Base-by-base conservation (phyloP, 2,888 invertebrate genomes). In the Mystacides longicornis region DNA sequence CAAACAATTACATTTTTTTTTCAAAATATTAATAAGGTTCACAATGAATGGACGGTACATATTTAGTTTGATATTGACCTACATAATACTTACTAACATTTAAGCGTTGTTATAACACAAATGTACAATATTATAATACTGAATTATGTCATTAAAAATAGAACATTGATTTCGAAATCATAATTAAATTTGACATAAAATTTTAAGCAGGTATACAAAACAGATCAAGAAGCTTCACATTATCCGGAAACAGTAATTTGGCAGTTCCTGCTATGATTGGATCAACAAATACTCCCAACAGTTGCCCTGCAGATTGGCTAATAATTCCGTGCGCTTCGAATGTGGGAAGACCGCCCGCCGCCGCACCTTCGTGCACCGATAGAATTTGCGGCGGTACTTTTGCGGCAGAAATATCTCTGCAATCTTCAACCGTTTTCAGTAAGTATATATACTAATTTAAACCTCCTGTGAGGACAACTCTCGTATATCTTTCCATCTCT, bases 321-420 rank as follows among this genome's bases (percentile, higher is more conserved):
- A 72, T 88, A 55, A 83, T 91, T 45, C 90, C 91, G 0, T 90
- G 91, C 66, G 86, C 86, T 0, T 75, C 79, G 20, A 87, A 86
- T 64, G 79, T 83, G 19, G 86, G 86, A 2, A 71, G 83, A 55
- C 67, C 73, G 3, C 67, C 68, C 3, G 78, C 78, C 31, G 80
- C 81, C 0, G 77, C 79, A 47, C 79, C 81, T 37, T 77, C 81
- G 1, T 90, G 87, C 64, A 86, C 88, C 2, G 91, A 92, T 70
- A 79, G 91, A 53, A 81, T 92, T 33, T 92, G 91, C 64, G 91
- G 91, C 0, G 90, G 90, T 2, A 85, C 87, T 0, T 84, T 91
- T 63, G 86, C 85, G 52, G 81, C 82, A 1, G 90, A 91, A 66
- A 77, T 86, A 2, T 83, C 85, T 1, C 80, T 85, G 65, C 77